phyloP scores from a whole-genome alignment of 2,797 vertebrate genomes.

The Antennarius maculatus region DNA sequence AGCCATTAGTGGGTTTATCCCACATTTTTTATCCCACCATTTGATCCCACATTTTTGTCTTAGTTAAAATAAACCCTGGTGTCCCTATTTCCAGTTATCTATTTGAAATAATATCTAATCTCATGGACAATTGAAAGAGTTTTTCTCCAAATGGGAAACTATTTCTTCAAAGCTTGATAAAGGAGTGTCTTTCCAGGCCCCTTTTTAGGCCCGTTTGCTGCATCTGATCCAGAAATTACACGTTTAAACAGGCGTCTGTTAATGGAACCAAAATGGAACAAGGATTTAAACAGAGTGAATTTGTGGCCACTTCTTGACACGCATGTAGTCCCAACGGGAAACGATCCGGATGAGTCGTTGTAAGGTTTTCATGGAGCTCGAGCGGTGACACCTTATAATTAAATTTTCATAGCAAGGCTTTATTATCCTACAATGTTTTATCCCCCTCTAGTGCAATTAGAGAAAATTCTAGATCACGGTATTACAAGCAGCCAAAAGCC shows the following conservation, averaged over 20 bases:
- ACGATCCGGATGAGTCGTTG: slow-evolving; percentile 22
- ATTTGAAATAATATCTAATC: background rate
- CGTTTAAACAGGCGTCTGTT: background rate
- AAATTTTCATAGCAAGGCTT: slow-evolving; percentile 8
- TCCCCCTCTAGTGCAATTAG: background rate
- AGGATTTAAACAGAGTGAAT: background rate
- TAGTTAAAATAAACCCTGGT: background rate
- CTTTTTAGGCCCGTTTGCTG: too few species aligned
- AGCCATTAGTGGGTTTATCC: too few species aligned
- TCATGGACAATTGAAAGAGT: background rate
- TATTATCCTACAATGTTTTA: slow-evolving; percentile 1
- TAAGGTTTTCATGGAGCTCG: slow-evolving; percentile 19
- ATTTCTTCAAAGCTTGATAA: too few species aligned
- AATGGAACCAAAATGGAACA: background rate
- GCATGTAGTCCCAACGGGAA: slow-evolving; percentile 51
- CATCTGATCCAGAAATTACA: background rate
- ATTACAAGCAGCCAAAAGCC: background rate
- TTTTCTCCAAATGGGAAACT: too few species aligned
- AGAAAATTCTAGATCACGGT: slow-evolving; percentile 12
- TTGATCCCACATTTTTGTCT: background rate
- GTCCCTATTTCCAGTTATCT: background rate
- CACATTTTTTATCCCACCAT: too few species aligned
- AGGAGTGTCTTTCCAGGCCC: too few species aligned
- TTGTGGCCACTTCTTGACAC: slow-evolving; percentile 24
- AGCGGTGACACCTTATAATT: slow-evolving; percentile 17